Evolutionary conservation across 2,888 invertebrate species (phyloP).

Genomic region (Amaurobius ferox): DNA sequence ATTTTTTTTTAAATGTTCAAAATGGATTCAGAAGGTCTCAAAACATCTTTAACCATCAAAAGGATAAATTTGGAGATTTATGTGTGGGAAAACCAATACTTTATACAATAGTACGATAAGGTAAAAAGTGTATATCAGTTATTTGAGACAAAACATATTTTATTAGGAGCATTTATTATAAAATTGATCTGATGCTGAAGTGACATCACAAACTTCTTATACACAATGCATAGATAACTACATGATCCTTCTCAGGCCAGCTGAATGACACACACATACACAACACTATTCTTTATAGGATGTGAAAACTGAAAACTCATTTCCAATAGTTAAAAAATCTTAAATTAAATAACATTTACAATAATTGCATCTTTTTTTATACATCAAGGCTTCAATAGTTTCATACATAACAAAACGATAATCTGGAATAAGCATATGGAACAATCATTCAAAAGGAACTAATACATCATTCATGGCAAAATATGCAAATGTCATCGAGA

Average conservation of each 20-base stretch:
- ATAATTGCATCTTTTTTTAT: not conserved
- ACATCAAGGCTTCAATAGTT: conserved; percentile 9
- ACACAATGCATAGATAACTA: conserved; percentile 41
- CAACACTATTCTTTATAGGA: conserved; percentile 13
- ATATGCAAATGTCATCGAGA: not conserved
- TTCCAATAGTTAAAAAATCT: not conserved
- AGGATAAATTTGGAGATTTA: too few species aligned
- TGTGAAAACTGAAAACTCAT: not conserved
- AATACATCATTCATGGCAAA: not conserved
- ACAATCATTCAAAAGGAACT: not conserved
- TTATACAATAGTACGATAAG: too few species aligned
- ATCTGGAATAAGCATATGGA: not conserved
- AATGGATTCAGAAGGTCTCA: too few species aligned
- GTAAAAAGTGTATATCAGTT: too few species aligned
- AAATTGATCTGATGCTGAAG: conserved; percentile 60
- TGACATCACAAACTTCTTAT: conserved; percentile 52
- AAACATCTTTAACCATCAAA: too few species aligned
- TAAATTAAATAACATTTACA: conserved; percentile 12
- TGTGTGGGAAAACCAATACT: too few species aligned
- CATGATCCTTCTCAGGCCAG: conserved; percentile 46
- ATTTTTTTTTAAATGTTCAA: too few species aligned
- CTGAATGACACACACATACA: conserved; percentile 28
- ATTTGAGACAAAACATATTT: conserved; percentile 4
- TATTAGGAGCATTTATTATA: conserved; percentile 58
- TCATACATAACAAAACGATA: not conserved